Conservation (phyloP, 2,113 vertebrate species). For the Herpetotheres cachinnans region DNA sequence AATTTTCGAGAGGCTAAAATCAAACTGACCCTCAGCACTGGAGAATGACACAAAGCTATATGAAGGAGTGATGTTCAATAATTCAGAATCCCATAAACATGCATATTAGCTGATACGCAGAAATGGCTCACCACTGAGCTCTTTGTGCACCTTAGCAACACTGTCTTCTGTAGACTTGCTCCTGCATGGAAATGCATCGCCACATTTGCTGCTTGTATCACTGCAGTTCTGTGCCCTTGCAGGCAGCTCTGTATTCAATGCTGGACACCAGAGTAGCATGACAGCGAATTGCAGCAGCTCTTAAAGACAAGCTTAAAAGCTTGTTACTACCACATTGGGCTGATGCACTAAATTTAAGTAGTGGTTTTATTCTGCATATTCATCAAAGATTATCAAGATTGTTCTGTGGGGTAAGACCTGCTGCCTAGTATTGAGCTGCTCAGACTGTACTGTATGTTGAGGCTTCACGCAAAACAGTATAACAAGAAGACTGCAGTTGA, state of each 20-base stretch:
- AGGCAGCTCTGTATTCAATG: background rate
- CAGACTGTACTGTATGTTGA: background rate
- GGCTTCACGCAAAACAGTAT: background rate
- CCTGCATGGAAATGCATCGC: background rate
- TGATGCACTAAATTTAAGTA: background rate
- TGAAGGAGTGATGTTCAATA: background rate
- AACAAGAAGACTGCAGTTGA: background rate
- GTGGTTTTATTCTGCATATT: background rate
- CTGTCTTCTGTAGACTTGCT: background rate
- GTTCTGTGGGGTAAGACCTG: background rate
- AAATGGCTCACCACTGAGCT: background rate
- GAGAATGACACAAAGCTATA: background rate
- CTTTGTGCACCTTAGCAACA: background rate
- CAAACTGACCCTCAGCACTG: background rate
- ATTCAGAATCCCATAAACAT: slow-evolving; percentile 25
- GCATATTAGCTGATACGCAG: background rate
- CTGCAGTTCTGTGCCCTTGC: background rate
- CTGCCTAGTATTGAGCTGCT: background rate
- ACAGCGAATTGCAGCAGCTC: background rate
- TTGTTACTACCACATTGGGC: background rate
- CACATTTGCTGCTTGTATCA: background rate
- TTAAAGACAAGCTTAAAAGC: background rate
- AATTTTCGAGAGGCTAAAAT: slow-evolving; percentile 35
- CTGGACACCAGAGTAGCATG: background rate
- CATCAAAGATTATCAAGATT: background rate